A percentile compares a stretch with the other conserved stretches of the same genome.
These are phyloP conservation scores for Harpagoxenus sublaevis DNA, from an alignment of 2,888 invertebrate genomes.

Conservation along the genomic window DNA sequence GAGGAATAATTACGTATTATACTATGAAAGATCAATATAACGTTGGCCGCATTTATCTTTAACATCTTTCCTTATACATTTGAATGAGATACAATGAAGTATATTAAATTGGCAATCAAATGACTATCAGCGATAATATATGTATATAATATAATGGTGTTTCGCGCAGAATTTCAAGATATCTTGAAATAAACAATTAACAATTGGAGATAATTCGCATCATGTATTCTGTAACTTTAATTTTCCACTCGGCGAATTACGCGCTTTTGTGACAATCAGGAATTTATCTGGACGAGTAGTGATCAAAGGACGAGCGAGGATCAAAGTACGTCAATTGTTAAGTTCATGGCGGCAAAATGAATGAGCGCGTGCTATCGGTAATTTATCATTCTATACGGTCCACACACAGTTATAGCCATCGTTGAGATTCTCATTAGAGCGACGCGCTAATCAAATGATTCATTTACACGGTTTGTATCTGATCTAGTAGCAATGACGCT, in stretches of 20 bases:
- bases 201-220: slow-evolving; percentile 40
- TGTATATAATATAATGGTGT: background rate
- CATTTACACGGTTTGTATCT: slow-evolving; percentile 70
- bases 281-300: slow-evolving; percentile 30
- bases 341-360: slow-evolving; percentile 31
- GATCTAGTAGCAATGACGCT: slow-evolving; percentile 67
- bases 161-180: background rate
- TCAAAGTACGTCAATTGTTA: slow-evolving; percentile 46
- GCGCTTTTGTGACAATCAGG: slow-evolving; percentile 35
- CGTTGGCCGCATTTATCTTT: background rate
- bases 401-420: slow-evolving; percentile 27
- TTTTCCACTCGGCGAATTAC: slow-evolving; percentile 11
- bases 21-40: background rate
- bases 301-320: slow-evolving; percentile 33
- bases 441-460: slow-evolving; percentile 67
- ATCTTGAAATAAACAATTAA: background rate
- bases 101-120: background rate
- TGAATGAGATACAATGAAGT: background rate
- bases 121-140: background rate
- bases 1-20: background rate
- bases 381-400: slow-evolving; percentile 8
- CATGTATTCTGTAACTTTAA: slow-evolving; percentile 26
- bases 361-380: slow-evolving; percentile 12
- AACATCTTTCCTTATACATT: background rate
- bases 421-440: slow-evolving; percentile 28